Base-by-base conservation (phyloP, 1,140 invertebrate genomes). In the Macrocentrus cingulum region DNA sequence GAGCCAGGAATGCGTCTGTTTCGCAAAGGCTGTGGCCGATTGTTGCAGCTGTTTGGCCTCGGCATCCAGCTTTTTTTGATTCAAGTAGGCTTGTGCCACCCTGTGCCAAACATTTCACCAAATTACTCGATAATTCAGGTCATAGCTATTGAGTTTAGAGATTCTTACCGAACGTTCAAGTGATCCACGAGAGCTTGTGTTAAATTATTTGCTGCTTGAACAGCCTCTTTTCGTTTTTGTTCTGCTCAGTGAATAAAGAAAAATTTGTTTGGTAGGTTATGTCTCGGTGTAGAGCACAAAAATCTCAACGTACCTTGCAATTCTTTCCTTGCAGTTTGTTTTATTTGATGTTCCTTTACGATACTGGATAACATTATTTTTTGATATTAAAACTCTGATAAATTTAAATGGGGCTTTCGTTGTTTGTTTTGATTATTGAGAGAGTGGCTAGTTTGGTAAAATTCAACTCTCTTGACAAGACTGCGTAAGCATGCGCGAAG, bases 11-110 rank as follows among this genome's bases (percentile, higher is more conserved):
- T 95, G 89, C 1, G 95, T 97, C 79, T 98, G 94, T 81, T 97
- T 97, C 0, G 94, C 88, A 82, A 99, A 98, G 70, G 94, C 92
- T 15, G 90, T 88, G 11, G 95, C 94, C 76, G 94, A 97, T 59
- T 89, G 86, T 69, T 98, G 95, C n/a, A 99, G 80, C 62, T 95
- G 90, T 79, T 98, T 98, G 1, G 95, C 95, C 84, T 99, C 97
- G 1, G 93, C 89, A 81, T 99, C 96, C 22, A 99, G 80, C 72
- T 94, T 90, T 71, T 98, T 98, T 76, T 99, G 96, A 80, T 99
- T 99, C 34, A 98, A 82, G 77, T 99, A 99, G 2, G 97, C 96
- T 81, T 98, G 94, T 2, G 96, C 94, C 19, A 99, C 95, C 20
- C 85, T 91, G 76, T 78, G 50, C 59, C 63, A 60, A 59, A 57